These are phyloP conservation scores for Folsomia manolachei DNA, from an alignment of 2,888 invertebrate species.

Conservation along the genomic window DNA sequence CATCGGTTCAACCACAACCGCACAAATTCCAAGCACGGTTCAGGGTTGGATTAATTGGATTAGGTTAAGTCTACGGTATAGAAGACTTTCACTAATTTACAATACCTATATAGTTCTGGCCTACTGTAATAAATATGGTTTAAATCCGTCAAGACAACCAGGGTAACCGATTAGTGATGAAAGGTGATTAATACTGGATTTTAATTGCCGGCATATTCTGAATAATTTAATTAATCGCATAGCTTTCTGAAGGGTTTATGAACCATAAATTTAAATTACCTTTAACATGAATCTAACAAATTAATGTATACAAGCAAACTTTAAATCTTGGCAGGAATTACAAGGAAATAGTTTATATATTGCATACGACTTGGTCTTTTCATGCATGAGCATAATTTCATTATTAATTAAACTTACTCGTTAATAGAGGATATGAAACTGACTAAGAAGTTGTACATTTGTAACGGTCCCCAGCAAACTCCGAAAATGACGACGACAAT, in stretches of 20 bases:
- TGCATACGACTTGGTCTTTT: no score
- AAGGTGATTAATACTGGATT: background rate
- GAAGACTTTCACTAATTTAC: no score
- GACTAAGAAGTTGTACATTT: constrained; percentile 69
- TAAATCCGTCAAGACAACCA: no score
- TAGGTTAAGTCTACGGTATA: no score
- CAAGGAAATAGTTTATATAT: no score
- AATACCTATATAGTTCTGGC: no score
- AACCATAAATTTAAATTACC: background rate
- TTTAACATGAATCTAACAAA: background rate
- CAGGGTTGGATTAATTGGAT: no score
- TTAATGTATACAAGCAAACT: no score
- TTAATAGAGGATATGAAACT: constrained; percentile 69
- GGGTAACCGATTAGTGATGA: background rate
- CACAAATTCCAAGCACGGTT: no score
- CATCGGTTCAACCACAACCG: no score
- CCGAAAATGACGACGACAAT: constrained; percentile 78
- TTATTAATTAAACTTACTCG: constrained; percentile 59
- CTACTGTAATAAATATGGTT: no score
- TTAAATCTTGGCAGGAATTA: no score
- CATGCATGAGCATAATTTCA: background rate
- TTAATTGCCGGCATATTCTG: background rate
- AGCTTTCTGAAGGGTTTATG: background rate
- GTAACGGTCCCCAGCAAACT: constrained; percentile 78
- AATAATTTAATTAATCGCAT: background rate